phyloP scores from a whole-genome alignment of 1,140 invertebrate species.

The Babylonia areolata region DNA sequence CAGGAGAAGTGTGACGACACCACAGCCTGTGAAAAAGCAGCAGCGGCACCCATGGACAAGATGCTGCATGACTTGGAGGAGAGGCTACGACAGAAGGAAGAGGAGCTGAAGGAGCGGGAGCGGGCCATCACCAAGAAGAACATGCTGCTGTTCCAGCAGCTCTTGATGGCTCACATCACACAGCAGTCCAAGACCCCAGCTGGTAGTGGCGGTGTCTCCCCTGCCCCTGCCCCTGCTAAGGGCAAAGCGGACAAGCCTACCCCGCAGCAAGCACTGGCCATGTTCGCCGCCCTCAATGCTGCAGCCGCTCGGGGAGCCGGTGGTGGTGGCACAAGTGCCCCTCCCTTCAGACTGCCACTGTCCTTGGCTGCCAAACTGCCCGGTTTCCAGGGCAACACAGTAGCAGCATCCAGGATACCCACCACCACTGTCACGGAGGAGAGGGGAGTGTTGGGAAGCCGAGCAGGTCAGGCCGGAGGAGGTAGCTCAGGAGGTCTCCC shows the following conservation, averaged over 20 bases:
- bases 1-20: neutral
- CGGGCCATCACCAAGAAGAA: slow-evolving; percentile 20
- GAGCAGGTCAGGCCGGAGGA: neutral
- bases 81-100: neutral
- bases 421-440: neutral
- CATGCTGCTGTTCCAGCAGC: slow-evolving; percentile 27
- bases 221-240: neutral
- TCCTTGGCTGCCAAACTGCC: too few relatives aligned
- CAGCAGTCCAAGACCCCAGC: neutral
- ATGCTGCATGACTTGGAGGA: neutral
- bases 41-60: neutral
- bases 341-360: neutral
- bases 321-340: too few relatives aligned
- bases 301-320: neutral
- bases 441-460: neutral
- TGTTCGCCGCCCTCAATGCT: neutral
- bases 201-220: neutral
- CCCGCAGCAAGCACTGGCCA: slow-evolving; percentile 13
- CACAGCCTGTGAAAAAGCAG: neutral
- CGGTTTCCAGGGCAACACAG: too few relatives aligned
- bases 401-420: too few relatives aligned
- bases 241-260: neutral
- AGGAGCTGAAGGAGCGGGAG: slow-evolving; percentile 27
- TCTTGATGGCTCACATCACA: neutral
- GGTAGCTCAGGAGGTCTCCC: too few relatives aligned